Conservation (phyloP, 2,113 vertebrate species). For the Heterochromis multidens region DNA sequence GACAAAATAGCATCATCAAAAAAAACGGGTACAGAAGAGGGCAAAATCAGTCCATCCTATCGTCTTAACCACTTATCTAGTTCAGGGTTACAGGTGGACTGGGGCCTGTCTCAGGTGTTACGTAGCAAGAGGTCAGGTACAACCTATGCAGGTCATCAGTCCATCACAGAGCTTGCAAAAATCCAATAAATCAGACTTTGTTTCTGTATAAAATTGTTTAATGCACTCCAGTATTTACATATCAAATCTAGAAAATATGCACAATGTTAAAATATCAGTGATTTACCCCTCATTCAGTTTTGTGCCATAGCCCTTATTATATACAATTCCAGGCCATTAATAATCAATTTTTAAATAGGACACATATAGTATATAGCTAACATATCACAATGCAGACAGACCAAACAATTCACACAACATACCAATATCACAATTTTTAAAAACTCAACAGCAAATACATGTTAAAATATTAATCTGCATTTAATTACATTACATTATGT, state of each 20-base stretch:
- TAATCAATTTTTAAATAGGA: slow-evolving; percentile 57
- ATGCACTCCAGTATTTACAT: slow-evolving; percentile 73
- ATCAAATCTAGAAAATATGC: slow-evolving; percentile 81
- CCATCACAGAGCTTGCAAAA: not conserved
- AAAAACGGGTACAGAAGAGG: not conserved
- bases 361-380: slow-evolving; percentile 53
- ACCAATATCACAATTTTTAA: slow-evolving; percentile 39
- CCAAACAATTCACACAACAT: slow-evolving; percentile 39
- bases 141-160: not conserved
- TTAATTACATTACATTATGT: slow-evolving; percentile 45
- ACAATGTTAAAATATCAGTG: slow-evolving; percentile 71
- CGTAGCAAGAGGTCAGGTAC: not conserved
- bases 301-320: slow-evolving; percentile 66
- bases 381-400: slow-evolving; percentile 44
- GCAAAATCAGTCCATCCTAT: not conserved
- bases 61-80: not conserved
- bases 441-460: slow-evolving; percentile 50
- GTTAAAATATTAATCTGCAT: slow-evolving; percentile 65
- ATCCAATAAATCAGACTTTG: not conserved
- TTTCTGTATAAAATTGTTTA: slow-evolving; percentile 75
- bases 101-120: not conserved
- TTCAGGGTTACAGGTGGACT: not conserved
- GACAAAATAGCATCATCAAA: not conserved
- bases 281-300: slow-evolving; percentile 42
- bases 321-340: slow-evolving; percentile 53